Conservation (phyloP, 2,888 invertebrate species). For the Cylindroiulus punctatus region DNA sequence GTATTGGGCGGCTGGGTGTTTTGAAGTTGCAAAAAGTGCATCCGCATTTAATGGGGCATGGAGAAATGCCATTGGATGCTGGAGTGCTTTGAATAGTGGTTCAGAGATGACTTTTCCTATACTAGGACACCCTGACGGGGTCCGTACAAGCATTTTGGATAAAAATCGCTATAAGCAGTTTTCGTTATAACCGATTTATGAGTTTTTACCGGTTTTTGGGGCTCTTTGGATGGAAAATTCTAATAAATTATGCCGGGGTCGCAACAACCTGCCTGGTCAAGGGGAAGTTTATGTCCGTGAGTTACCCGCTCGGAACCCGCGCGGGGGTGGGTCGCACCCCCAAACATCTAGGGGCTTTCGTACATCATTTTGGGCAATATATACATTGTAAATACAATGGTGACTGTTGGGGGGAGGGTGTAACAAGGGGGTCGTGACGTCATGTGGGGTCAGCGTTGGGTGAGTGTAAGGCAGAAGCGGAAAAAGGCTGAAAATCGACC, state of each 20-base stretch:
- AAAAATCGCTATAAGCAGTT: conserved; percentile 14
- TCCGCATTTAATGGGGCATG: too few relatives aligned
- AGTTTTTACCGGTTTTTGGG: not conserved
- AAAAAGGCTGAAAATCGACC: conserved; percentile 21
- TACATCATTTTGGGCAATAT: not conserved
- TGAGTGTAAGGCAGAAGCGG: conserved; percentile 42
- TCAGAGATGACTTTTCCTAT: too few relatives aligned
- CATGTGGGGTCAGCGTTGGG: not conserved
- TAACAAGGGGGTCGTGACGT: not conserved
- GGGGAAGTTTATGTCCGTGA: not conserved
- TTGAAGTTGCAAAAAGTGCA: too few relatives aligned
- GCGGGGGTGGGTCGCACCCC: not conserved
- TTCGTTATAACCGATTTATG: conserved; percentile 13
- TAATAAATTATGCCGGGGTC: not conserved
- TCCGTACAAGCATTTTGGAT: too few relatives aligned
- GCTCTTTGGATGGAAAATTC: too few relatives aligned
- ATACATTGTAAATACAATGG: not conserved
- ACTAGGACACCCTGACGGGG: too few relatives aligned
- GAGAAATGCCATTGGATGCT: too few relatives aligned
- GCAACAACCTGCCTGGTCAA: not conserved
- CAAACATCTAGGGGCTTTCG: not conserved
- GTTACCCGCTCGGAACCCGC: not conserved
- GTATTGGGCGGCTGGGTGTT: too few relatives aligned
- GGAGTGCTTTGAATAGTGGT: too few relatives aligned
- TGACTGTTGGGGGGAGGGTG: not conserved